A percentile compares a stretch with the other conserved stretches of the same genome.
phyloP scores from a whole-genome alignment of 2,113 vertebrate species.

The Lagopus muta region DNA sequence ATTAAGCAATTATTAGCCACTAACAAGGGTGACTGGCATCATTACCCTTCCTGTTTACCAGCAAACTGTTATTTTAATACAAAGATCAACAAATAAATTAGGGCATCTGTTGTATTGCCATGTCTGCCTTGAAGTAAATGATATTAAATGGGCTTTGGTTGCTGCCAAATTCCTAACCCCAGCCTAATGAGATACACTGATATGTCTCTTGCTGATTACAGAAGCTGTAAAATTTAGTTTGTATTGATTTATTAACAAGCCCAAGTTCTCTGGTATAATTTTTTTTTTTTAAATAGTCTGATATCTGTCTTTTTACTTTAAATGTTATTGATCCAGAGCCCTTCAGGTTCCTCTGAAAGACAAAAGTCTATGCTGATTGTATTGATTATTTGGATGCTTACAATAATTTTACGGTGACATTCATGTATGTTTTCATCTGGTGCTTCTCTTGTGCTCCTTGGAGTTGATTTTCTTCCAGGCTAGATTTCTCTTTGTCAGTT shows the following conservation, averaged over 20 bases:
- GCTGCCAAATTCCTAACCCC: slow-evolving; percentile 69
- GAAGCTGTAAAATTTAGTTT: slow-evolving; percentile 71
- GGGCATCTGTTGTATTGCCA: slow-evolving; percentile 79
- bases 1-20: slow-evolving; percentile 89
- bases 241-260: slow-evolving; percentile 66
- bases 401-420: background rate
- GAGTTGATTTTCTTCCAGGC: background rate
- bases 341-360: slow-evolving; percentile 7
- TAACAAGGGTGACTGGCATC: slow-evolving; percentile 88
- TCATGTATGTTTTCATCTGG: background rate
- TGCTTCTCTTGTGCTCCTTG: background rate
- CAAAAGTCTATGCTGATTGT: background rate
- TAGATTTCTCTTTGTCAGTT: background rate
- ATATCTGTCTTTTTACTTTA: slow-evolving; percentile 28
- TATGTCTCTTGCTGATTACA: slow-evolving; percentile 70
- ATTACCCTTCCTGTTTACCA: slow-evolving; percentile 88
- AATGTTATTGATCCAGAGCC: slow-evolving; percentile 16
- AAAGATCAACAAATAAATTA: slow-evolving; percentile 85
- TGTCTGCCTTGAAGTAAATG: slow-evolving; percentile 74
- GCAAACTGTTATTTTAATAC: slow-evolving; percentile 82
- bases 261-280: background rate
- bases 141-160: slow-evolving; percentile 77
- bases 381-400: slow-evolving; percentile 2
- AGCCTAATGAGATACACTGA: slow-evolving; percentile 70
- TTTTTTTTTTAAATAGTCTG: slow-evolving; percentile 25